Evolutionary conservation across 2,797 vertebrate genomes (phyloP).

Genomic region (Geotrypetes seraphini): DNA sequence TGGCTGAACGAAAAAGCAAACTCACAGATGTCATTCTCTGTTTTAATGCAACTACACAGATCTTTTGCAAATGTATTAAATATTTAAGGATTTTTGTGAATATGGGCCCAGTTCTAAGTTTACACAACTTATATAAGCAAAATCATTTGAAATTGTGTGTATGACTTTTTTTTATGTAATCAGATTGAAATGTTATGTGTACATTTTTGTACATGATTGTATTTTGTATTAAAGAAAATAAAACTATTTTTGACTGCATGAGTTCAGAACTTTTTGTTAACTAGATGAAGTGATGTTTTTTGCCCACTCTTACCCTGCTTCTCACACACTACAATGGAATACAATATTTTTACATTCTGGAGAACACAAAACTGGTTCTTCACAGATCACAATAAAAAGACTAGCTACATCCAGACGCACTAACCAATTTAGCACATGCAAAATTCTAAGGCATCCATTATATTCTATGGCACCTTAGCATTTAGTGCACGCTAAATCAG

Average conservation of each 20-base stretch:
- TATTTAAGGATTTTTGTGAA: slow-evolving; percentile 24
- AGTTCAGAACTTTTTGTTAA: not conserved
- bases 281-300: not conserved
- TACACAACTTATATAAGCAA: slow-evolving; percentile 41
- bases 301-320: too few species aligned
- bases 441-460: too few species aligned
- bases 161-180: slow-evolving; percentile 23
- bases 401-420: too few species aligned
- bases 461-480: too few species aligned
- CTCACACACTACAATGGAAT: too few species aligned
- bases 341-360: too few species aligned
- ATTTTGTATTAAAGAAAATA: slow-evolving; percentile 68
- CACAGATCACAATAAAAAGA: too few species aligned
- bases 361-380: too few species aligned
- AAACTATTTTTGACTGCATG: slow-evolving; percentile 37
- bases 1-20: not conserved
- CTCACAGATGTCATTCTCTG: not conserved
- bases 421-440: too few species aligned
- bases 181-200: slow-evolving; percentile 54
- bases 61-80: not conserved
- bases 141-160: slow-evolving; percentile 18
- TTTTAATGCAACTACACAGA: not conserved
- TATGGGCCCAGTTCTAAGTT: slow-evolving; percentile 34
- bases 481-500: too few species aligned
- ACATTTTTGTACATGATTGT: slow-evolving; percentile 77